Conservation (phyloP, 2,888 invertebrate species). For the Drosophila putrida region DNA sequence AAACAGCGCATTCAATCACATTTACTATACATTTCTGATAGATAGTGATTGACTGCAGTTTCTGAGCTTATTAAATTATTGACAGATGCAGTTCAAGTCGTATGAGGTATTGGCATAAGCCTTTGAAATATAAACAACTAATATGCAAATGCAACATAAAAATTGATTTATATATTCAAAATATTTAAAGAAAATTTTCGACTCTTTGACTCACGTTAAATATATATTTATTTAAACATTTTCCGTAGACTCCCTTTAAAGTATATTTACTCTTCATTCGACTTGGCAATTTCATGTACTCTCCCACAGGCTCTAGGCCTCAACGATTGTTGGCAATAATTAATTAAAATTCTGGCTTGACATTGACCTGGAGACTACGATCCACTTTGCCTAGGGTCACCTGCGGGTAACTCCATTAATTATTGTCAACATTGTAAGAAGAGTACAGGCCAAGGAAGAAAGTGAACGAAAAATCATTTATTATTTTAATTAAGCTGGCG, state of each 20-base stretch:
- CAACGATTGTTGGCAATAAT: slow-evolving; percentile 16
- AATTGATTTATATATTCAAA: too few relatives aligned
- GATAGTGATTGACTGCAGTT: too few relatives aligned
- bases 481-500: slow-evolving; percentile 69
- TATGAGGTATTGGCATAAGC: too few relatives aligned
- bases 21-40: too few relatives aligned
- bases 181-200: too few relatives aligned
- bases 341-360: slow-evolving; percentile 32
- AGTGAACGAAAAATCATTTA: slow-evolving; percentile 63
- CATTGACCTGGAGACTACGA: slow-evolving; percentile 25
- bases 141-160: too few relatives aligned
- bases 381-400: slow-evolving; percentile 11
- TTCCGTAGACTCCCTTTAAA: neutral
- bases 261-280: slow-evolving; percentile 11
- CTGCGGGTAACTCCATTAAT: slow-evolving; percentile 52
- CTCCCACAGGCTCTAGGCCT: slow-evolving; percentile 1
- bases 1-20: too few relatives aligned
- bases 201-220: too few relatives aligned
- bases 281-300: slow-evolving; percentile 1
- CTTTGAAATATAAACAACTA: too few relatives aligned
- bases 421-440: slow-evolving; percentile 45
- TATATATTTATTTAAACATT: neutral
- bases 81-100: too few relatives aligned
- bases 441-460: neutral
- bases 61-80: too few relatives aligned